Conservation (phyloP, 2,797 vertebrate genomes). For the Neoniphon sammara region DNA sequence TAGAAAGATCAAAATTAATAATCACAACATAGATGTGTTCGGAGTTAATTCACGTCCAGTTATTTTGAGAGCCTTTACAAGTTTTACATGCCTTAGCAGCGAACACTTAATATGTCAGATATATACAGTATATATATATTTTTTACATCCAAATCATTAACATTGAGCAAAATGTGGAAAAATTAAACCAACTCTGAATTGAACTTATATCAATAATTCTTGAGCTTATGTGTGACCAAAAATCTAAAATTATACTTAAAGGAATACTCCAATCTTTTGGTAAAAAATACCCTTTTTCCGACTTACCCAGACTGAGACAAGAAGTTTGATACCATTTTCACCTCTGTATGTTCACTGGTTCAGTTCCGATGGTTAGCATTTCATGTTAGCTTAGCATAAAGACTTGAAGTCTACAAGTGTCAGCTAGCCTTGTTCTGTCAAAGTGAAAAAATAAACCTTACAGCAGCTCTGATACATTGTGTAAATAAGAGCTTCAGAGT, state of each 20-base stretch:
- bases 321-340: too few species aligned
- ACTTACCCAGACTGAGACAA: too few species aligned
- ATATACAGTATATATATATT: not conserved
- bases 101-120: not conserved
- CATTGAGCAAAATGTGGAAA: slow-evolving; percentile 12
- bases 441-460: too few species aligned
- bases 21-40: not conserved
- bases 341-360: too few species aligned
- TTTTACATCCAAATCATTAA: slow-evolving; percentile 15
- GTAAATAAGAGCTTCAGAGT: too few species aligned
- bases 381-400: too few species aligned
- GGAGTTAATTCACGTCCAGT: slow-evolving; percentile 8
- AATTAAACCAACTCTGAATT: slow-evolving; percentile 13
- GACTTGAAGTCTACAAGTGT: too few species aligned
- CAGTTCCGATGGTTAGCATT: too few species aligned
- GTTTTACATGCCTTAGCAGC: not conserved
- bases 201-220: slow-evolving; percentile 21
- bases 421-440: too few species aligned
- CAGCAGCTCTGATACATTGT: too few species aligned
- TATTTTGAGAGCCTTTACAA: not conserved
- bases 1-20: slow-evolving; percentile 10
- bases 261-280: too few species aligned
- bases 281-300: too few species aligned
- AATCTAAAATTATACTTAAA: slow-evolving; percentile 5
- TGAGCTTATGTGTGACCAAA: slow-evolving; percentile 40